phyloP scores from a whole-genome alignment of 2,888 invertebrate genomes.

The Drosophila bunnanda region DNA sequence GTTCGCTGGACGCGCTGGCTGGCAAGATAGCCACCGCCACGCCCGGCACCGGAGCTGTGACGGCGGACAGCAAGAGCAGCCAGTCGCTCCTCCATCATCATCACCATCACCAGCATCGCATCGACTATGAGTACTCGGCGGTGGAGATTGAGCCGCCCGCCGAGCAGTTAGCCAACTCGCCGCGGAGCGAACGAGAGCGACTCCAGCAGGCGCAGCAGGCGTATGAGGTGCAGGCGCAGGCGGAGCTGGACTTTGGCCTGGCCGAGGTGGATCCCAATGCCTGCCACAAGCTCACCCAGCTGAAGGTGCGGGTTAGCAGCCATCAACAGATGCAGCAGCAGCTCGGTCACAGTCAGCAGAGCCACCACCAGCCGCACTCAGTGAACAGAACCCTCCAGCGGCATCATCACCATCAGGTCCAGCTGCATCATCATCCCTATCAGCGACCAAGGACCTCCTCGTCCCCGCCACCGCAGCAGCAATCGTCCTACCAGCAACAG shows the following conservation, averaged over 20 bases:
- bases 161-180: constrained; percentile 71
- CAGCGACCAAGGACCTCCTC: constrained; percentile 63
- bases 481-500: constrained; percentile 73
- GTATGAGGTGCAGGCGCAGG: constrained; percentile 70
- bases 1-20: constrained; percentile 94
- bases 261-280: constrained; percentile 72
- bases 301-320: constrained; percentile 57
- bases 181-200: constrained; percentile 64
- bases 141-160: constrained; percentile 71
- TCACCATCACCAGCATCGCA: constrained; percentile 49
- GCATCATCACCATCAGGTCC: constrained; percentile 15
- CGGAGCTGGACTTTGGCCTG: constrained; percentile 73
- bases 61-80: constrained; percentile 74
- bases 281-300: constrained; percentile 57
- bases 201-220: constrained; percentile 73
- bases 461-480: constrained; percentile 58
- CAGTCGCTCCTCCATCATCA: constrained; percentile 66
- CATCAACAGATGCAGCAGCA: constrained; percentile 75
- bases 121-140: constrained; percentile 76
- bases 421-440: constrained; percentile 65
- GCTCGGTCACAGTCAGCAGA: constrained; percentile 49
- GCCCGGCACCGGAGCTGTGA: constrained; percentile 87
- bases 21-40: constrained; percentile 90
- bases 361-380: constrained; percentile 42
- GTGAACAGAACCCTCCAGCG: constrained; percentile 59